Conservation (phyloP, 2,797 vertebrate genomes). For the Esox lucius region DNA sequence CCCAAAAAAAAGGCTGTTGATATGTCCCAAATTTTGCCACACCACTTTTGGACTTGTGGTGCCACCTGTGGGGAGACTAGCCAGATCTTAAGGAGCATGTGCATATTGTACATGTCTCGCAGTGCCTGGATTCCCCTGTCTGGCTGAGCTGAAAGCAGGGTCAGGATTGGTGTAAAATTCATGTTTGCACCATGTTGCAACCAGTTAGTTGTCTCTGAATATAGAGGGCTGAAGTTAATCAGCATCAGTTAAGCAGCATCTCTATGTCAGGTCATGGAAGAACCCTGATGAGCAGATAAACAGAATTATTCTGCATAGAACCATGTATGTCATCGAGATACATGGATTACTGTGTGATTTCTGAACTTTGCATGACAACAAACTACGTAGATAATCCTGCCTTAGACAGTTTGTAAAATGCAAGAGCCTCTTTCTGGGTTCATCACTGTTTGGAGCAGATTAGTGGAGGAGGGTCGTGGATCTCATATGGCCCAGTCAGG, state of each 20-base stretch:
- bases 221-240: neutral
- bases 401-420: conserved; percentile 77
- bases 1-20: no score
- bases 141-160: no score
- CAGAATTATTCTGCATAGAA: conserved; percentile 33
- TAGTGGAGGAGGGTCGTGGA: conserved; percentile 76
- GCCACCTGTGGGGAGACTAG: no score
- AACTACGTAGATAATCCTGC: conserved; percentile 69
- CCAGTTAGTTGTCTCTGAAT: neutral
- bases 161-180: no score
- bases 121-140: no score
- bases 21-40: no score
- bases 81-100: no score
- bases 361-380: conserved; percentile 62
- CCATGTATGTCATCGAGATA: conserved; percentile 53
- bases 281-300: neutral
- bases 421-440: conserved; percentile 78
- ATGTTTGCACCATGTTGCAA: neutral
- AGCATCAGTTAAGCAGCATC: neutral
- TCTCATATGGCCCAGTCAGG: conserved; percentile 81
- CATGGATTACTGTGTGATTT: conserved; percentile 56
- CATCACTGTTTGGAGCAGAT: conserved; percentile 79
- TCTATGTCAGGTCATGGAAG: neutral
- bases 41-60: no score
- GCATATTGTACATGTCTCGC: no score